A percentile compares a stretch with the other conserved stretches of the same genome.
Evolutionary conservation across 2,113 vertebrate species (phyloP).

Genomic region (Indicator maculatus): DNA sequence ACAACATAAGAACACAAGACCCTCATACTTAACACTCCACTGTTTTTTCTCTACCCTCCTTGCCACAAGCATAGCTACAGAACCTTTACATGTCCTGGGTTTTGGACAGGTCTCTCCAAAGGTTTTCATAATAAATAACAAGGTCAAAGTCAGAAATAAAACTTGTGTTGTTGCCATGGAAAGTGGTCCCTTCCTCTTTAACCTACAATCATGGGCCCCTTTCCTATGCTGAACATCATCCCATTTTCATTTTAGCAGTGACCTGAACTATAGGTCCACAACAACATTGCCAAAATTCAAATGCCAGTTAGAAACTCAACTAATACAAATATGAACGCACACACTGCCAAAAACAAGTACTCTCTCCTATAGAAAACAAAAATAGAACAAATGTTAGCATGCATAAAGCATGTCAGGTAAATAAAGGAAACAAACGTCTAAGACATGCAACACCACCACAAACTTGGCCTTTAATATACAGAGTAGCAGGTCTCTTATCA

Average conservation of each 20-base stretch:
- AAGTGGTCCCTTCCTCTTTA: not conserved
- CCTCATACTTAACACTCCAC: not conserved
- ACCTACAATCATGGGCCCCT: not conserved
- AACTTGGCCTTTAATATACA: constrained; percentile 2
- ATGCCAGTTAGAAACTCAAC: not conserved
- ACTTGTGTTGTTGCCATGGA: not conserved
- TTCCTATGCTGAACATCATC: not conserved
- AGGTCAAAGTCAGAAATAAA: not conserved
- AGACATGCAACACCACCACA: not conserved
- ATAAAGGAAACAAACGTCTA: not conserved
- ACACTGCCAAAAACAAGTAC: not conserved
- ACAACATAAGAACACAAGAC: rapidly evolving
- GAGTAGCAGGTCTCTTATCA: not conserved
- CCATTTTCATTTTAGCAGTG: not conserved
- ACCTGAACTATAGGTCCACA: not conserved
- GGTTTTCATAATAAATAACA: not conserved
- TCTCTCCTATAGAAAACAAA: not conserved
- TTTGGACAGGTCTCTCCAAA: not conserved
- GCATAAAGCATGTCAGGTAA: not conserved
- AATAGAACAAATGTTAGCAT: not conserved
- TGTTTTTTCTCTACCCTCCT: not conserved
- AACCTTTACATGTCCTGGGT: rapidly evolving
- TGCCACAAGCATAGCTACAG: not conserved
- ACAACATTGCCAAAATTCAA: not conserved
- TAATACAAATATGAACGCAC: not conserved